These are phyloP conservation scores for Autographa pulchrina DNA, from an alignment of 2,888 invertebrate genomes.

Conservation along the genomic window DNA sequence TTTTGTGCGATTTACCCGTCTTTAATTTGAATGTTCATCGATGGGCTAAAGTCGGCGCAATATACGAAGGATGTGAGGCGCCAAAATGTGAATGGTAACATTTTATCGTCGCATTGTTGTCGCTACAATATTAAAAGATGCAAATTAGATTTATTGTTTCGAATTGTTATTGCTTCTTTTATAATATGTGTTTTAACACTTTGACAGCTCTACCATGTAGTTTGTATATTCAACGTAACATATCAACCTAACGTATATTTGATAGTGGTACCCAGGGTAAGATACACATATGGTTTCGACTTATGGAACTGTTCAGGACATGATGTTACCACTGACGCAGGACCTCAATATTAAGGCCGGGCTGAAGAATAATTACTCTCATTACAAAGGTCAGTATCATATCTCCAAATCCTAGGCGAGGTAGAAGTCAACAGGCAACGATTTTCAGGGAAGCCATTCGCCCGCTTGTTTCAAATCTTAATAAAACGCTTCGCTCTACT, in stretches of 20 bases:
- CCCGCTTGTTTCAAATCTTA: background rate
- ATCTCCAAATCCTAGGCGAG: no score
- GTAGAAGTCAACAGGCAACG: background rate
- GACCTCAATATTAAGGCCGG: no score
- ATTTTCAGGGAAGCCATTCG: background rate
- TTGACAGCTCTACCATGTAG: background rate
- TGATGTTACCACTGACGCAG: no score
- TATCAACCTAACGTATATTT: no score
- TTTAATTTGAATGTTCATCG: no score
- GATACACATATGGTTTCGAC: no score
- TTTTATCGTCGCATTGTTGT: background rate
- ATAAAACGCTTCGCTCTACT: background rate
- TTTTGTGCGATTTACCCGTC: no score
- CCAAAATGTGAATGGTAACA: background rate
- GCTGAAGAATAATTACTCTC: no score
- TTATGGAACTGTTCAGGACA: no score
- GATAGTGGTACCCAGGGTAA: no score
- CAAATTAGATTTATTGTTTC: slow-evolving; percentile 1
- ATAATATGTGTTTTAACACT: background rate
- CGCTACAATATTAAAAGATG: background rate
- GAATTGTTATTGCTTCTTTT: background rate
- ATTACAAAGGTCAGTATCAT: no score
- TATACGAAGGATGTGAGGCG: background rate
- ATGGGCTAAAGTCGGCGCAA: background rate
- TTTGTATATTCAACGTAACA: background rate